Evolutionary conservation across 2,888 invertebrate species (phyloP).

Genomic region (Rhagophthalmus giganteus): DNA sequence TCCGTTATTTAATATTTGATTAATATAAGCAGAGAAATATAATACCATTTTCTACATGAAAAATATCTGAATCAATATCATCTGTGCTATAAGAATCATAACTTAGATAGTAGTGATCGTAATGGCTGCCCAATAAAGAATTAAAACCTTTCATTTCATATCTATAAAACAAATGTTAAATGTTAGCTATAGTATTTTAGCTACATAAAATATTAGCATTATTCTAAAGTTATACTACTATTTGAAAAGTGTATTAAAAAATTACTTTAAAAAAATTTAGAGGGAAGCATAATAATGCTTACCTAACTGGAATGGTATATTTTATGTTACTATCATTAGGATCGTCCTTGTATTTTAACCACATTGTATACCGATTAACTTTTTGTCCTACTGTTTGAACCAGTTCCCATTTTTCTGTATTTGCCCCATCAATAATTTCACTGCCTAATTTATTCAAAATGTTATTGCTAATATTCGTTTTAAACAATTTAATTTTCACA

Average conservation of each 20-base stretch:
- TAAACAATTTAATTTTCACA: slow-evolving; percentile 3
- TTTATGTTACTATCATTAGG: slow-evolving; percentile 53
- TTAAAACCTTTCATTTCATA: slow-evolving; percentile 97
- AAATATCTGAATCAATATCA: slow-evolving; percentile 69
- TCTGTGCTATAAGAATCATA: slow-evolving; percentile 72
- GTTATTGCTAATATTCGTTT: too few relatives aligned
- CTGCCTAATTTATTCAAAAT: slow-evolving; percentile 59
- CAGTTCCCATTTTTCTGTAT: slow-evolving; percentile 79
- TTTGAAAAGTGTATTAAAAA: too few relatives aligned
- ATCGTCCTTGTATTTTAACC: slow-evolving; percentile 75
- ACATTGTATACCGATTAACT: slow-evolving; percentile 85
- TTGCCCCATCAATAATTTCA: slow-evolving; percentile 71
- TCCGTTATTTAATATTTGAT: slow-evolving; percentile 8
- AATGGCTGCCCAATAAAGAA: slow-evolving; percentile 90
- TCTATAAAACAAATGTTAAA: slow-evolving; percentile 54
- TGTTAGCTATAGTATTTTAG: too few relatives aligned
- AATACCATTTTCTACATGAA: slow-evolving; percentile 66
- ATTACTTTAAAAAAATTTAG: too few relatives aligned
- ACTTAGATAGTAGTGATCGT: slow-evolving; percentile 89
- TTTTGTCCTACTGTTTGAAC: slow-evolving; percentile 73
- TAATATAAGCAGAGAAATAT: slow-evolving; percentile 14
- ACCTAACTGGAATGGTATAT: slow-evolving; percentile 71
- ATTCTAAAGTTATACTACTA: too few relatives aligned
- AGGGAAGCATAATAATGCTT: too few relatives aligned
- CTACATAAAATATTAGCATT: too few relatives aligned